phyloP scores from a whole-genome alignment of 2,888 invertebrate species.

The Lithophane ornitopus region DNA sequence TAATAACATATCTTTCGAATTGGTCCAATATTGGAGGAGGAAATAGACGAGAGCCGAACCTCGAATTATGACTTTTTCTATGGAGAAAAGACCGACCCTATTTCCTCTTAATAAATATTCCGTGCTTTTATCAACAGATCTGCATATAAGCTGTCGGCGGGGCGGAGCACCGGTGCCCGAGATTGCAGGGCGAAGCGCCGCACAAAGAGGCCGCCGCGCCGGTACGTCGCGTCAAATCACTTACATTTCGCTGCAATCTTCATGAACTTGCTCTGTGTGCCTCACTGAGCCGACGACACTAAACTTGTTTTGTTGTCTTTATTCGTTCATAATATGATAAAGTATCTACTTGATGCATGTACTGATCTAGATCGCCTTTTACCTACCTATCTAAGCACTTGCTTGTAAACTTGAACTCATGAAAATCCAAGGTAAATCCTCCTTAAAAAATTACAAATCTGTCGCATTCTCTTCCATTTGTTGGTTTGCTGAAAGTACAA shows the following conservation, averaged over 20 bases:
- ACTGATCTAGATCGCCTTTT: neutral
- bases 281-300: conserved; percentile 12
- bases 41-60: no score
- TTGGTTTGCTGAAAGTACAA: neutral
- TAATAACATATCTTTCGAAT: no score
- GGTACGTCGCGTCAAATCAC: conserved; percentile 29
- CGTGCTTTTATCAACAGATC: conserved; percentile 43
- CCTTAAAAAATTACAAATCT: neutral
- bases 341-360: neutral
- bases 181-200: conserved; percentile 54
- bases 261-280: conserved; percentile 21
- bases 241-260: conserved; percentile 46
- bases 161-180: conserved; percentile 40
- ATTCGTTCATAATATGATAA: neutral
- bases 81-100: no score
- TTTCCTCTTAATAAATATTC: conserved; percentile 52
- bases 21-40: no score
- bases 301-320: neutral
- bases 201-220: conserved; percentile 47
- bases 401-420: no score
- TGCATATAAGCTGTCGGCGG: conserved; percentile 46
- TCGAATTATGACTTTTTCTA: no score
- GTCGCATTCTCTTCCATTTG: neutral
- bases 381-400: neutral
- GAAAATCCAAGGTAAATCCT: neutral